Conservation (phyloP, 2,113 vertebrate species). For the Caranx ignobilis region DNA sequence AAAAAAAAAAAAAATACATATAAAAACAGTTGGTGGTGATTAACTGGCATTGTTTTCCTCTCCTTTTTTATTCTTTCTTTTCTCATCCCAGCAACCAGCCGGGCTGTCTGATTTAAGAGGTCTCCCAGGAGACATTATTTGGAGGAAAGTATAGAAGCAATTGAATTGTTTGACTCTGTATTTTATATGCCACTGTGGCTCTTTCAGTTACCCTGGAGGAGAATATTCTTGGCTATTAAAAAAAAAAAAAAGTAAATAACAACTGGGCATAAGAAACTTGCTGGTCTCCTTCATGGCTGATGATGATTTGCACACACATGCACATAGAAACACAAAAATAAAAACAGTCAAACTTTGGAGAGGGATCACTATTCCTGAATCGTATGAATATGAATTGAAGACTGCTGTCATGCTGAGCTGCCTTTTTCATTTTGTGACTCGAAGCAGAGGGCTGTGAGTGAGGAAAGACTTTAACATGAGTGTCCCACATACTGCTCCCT, state of each 20-base stretch:
- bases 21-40: conserved; percentile 40
- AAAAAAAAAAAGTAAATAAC: conserved; percentile 64
- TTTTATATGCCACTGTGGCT: conserved; percentile 39
- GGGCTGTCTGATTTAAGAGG: conserved; percentile 49
- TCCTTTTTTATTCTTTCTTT: conserved; percentile 5
- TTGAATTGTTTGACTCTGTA: conserved; percentile 41
- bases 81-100: conserved; percentile 34
- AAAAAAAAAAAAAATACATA: not conserved
- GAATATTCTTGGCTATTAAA: conserved; percentile 47
- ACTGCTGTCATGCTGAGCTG: conserved; percentile 38
- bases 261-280: conserved; percentile 38
- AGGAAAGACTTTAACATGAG: conserved; percentile 17
- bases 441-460: conserved; percentile 16
- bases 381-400: conserved; percentile 20
- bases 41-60: conserved; percentile 30
- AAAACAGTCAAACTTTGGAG: conserved; percentile 8
- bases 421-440: conserved; percentile 15
- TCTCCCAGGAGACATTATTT: conserved; percentile 61
- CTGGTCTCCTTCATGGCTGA: conserved; percentile 9
- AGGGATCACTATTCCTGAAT: conserved; percentile 30
- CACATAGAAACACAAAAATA: conserved; percentile 7
- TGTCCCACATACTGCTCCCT: conserved; percentile 12
- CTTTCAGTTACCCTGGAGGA: conserved; percentile 47
- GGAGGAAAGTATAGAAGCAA: conserved; percentile 54
- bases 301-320: conserved; percentile 1